phyloP scores from a whole-genome alignment of 2,797 vertebrate species.

The Leuciscus waleckii region DNA sequence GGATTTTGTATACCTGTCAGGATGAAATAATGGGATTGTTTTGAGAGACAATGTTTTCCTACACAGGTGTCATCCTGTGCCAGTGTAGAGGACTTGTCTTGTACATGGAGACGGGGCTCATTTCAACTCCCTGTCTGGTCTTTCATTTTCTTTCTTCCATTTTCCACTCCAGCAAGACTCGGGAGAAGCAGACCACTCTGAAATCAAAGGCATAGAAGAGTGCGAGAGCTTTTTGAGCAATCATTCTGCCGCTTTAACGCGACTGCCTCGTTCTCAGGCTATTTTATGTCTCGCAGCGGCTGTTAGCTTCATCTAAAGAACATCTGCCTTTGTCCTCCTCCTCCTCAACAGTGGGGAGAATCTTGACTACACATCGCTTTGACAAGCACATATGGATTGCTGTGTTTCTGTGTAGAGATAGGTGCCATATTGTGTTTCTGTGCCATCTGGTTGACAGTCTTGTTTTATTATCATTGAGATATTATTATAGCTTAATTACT shows the following conservation, averaged over 20 bases:
- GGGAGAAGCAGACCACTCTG: conserved; percentile 35
- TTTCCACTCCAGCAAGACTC: conserved; percentile 36
- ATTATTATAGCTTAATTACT: neutral
- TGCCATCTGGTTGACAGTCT: neutral
- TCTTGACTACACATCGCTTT: conserved; percentile 30
- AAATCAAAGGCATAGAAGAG: conserved; percentile 48
- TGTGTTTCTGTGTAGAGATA: conserved; percentile 9
- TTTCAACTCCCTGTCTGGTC: conserved; percentile 43
- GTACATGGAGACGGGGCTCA: conserved; percentile 38
- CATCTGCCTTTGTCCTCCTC: conserved; percentile 36
- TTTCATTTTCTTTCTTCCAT: conserved; percentile 51
- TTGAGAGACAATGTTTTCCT: conserved; percentile 33
- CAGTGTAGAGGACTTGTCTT: conserved; percentile 30
- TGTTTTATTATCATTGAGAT: neutral
- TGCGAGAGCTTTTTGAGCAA: conserved; percentile 37
- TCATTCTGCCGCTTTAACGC: conserved; percentile 29
- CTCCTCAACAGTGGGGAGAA: neutral
- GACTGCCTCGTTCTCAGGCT: conserved; percentile 11
- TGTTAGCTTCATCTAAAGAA: conserved; percentile 44
- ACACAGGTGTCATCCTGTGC: conserved; percentile 24
- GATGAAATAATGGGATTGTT: conserved; percentile 59
- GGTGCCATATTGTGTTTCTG: conserved; percentile 17
- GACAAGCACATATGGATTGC: conserved; percentile 26
- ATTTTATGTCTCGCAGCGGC: conserved; percentile 32
- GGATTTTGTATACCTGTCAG: conserved; percentile 65